Evolutionary conservation across 2,113 vertebrate genomes (phyloP), one percentile per base, ranked within the genome.

Genomic region (Melanocharis versteri): DNA sequence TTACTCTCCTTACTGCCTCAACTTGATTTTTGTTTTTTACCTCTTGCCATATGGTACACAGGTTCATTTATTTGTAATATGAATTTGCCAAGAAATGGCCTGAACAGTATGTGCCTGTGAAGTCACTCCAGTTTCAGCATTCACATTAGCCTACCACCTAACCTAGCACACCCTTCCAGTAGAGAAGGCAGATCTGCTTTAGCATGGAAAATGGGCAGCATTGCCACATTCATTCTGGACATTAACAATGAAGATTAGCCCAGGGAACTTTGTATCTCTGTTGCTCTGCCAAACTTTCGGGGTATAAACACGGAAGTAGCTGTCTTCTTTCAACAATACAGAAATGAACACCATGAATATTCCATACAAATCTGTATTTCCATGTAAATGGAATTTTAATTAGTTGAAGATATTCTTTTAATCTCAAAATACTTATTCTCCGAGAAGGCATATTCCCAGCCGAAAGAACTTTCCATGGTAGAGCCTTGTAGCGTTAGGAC

Each of bases 241-340:
- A 0, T 37, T 12, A 76, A 31, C 4, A 21, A 28, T 1, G 12
- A 66, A 73, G 11, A 80, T 57, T 17, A 61, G 45, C 15, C 31
- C 0, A 0, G 24, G 15, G 18, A 89, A 73, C 21, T 20, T 23
- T 7, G 4, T 7, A 62, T 9, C 33, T 50, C 58, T 71, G 21
- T 9, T 81, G 56, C 23, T 87, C 35, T 73, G 71, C 15, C 40
- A 39, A 35, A 62, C 4, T 39, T 80, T 4, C 39, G 2, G 28
- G 33, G 14, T 47, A 17, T 19, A 80, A 77, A 33, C 27, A 28
- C 35, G 69, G 20, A 93, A 75, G 31, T 2, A 66, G 18, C 12
- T 30, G 6, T 44, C 64, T 75, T 73, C 56, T 42, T 83, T 47
- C 39, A 86, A 60, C 23, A 83, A 27, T 16, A 61, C 44, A 69